Base-by-base conservation (phyloP, 2,113 vertebrate genomes). In the Cricetomys ansorgei region DNA sequence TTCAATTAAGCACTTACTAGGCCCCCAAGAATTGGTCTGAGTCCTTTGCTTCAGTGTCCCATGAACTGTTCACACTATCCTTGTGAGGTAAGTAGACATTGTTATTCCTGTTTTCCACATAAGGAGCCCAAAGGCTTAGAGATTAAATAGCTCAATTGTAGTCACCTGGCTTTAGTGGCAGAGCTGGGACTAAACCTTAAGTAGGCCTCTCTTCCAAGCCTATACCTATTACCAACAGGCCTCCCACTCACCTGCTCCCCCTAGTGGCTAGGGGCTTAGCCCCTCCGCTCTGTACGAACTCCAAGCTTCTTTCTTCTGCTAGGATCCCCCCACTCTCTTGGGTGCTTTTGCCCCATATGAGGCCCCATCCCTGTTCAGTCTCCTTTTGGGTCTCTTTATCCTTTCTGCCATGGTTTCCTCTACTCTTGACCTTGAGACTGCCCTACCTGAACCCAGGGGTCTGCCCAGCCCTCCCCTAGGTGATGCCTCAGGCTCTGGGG, bases 401-500 rank as follows among this genome's bases (percentile, higher is more conserved):
- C 40, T 67, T 34, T 23, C 48, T 16, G 27, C 77, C 79, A 59
- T 15, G 0, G 4, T 76, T 62, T 90, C 79, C 85, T 88, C 15
- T 69, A 1, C 10, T 9, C 62, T 34, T 73, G 86, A 64, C 86
- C 95, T 94, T 80, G 72, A 57, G 19, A 3, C 64, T 12, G n/a
- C 86, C 65, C 55, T 45, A 88, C 90, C 92, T 70, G 83, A 62
- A 37, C 62, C 10, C 10, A 9, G 0, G 65, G 37, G 50, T 69
- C n/a, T 0, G 17, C 93, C 64, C 75, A 57, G 43, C 48, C 88
- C 23, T 25, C n/a, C 57, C 67, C n/a, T 37, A 91, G 96, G 94
- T 95, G 93, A 89, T 75, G 9, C 53, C 75, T 85, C 72, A 10
- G 85, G 59, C 84, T 40, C 89, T 67, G 87, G 96, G 94, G 92